Conservation (phyloP, 2,888 invertebrate species). For the Entomobrya multifasciata region DNA sequence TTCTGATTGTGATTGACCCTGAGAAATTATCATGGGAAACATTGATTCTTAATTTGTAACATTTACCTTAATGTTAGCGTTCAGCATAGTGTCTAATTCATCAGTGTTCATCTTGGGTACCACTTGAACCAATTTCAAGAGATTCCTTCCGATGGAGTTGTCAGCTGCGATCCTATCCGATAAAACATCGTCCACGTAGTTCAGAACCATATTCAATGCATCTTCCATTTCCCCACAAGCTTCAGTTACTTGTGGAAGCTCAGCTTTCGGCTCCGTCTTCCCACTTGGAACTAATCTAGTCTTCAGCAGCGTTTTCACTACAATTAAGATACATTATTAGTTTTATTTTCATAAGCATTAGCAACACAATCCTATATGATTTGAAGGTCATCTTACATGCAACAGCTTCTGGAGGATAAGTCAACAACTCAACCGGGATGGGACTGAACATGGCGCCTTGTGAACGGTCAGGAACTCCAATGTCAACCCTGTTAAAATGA, state of each 20-base stretch:
- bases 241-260: constrained; percentile 90
- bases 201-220: constrained; percentile 88
- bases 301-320: constrained; percentile 90
- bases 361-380: neutral
- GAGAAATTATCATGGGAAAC: too few relatives aligned
- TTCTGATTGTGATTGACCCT: too few relatives aligned
- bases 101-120: constrained; percentile 95
- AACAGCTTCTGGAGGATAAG: constrained; percentile 93
- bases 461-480: constrained; percentile 96
- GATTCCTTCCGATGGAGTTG: constrained; percentile 93
- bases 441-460: constrained; percentile 98
- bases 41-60: too few relatives aligned
- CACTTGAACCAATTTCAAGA: constrained; percentile 94
- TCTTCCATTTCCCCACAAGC: constrained; percentile 90
- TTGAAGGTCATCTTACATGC: constrained; percentile 82
- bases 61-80: constrained; percentile 93
- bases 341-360: neutral
- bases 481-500: constrained; percentile 85
- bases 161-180: constrained; percentile 88
- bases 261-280: constrained; percentile 87
- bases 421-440: constrained; percentile 92
- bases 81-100: constrained; percentile 96
- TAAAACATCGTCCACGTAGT: constrained; percentile 96
- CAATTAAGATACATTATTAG: constrained; percentile 6
- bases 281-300: constrained; percentile 85